A percentile compares a stretch with the other conserved stretches of the same genome.
These are phyloP conservation scores for Aphaenogaster ashmeadi DNA, from an alignment of 1,140 invertebrate genomes.

Conservation along the genomic window DNA sequence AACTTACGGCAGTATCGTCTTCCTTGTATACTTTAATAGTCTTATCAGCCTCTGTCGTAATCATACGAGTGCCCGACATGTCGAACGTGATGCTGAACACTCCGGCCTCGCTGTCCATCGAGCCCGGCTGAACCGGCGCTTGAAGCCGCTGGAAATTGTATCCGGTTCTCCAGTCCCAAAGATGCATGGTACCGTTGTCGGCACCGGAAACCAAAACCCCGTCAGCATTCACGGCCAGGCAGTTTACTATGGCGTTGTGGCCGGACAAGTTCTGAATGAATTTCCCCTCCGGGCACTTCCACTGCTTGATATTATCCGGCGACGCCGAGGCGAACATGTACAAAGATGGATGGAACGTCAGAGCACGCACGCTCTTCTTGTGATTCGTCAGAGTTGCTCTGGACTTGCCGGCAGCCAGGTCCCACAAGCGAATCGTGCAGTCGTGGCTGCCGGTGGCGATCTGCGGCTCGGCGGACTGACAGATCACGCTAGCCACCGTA, in stretches of 20 bases:
- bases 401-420: conserved; percentile 98
- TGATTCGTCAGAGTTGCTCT: conserved; percentile 99
- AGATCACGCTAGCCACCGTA: conserved; percentile 97
- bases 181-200: conserved; percentile 99
- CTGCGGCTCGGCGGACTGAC: conserved; percentile 97
- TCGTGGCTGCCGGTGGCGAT: conserved; percentile 94
- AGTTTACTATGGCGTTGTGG: conserved; percentile 99
- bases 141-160: conserved; percentile 95
- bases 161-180: conserved; percentile 99
- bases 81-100: conserved; percentile 99
- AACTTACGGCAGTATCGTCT: conserved; percentile 90
- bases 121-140: conserved; percentile 97
- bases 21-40: conserved; percentile 99
- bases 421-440: conserved; percentile 97
- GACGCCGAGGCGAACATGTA: conserved; percentile 99
- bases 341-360: conserved; percentile 96
- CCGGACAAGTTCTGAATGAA: conserved; percentile 97
- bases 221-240: conserved; percentile 97
- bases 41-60: conserved; percentile 98
- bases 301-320: conserved; percentile 99
- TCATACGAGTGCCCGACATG: conserved; percentile 96
- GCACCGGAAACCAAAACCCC: conserved; percentile 99
- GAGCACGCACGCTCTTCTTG: conserved; percentile 98
- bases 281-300: conserved; percentile 99
- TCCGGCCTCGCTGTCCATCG: conserved; percentile 95